Evolutionary conservation across 2,113 vertebrate genomes (phyloP).

Genomic region (Austrofundulus limnaeus): DNA sequence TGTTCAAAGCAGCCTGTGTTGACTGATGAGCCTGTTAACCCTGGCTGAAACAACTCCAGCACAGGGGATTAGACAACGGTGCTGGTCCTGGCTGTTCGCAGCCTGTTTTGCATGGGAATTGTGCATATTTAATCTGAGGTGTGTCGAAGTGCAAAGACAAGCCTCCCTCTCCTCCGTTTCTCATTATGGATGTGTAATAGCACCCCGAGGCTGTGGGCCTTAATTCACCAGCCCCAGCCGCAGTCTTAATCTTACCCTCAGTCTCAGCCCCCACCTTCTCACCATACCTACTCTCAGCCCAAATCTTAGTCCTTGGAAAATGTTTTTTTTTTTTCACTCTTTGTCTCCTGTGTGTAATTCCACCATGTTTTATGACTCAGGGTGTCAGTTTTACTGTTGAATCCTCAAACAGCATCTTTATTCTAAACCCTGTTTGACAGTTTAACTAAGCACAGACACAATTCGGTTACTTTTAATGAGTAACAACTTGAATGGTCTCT

Average conservation of each 20-base stretch:
- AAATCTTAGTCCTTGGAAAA: slow-evolving; percentile 54
- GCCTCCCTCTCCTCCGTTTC: slow-evolving; percentile 67
- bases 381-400: slow-evolving; percentile 12
- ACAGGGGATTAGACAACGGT: slow-evolving; percentile 71
- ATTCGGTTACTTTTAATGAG: neutral
- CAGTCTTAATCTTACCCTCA: slow-evolving; percentile 71
- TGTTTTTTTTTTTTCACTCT: slow-evolving; percentile 23
- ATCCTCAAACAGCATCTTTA: slow-evolving; percentile 7
- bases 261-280: slow-evolving; percentile 58
- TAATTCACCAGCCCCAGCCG: slow-evolving; percentile 69
- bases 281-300: slow-evolving; percentile 37
- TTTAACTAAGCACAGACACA: slow-evolving; percentile 2
- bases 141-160: slow-evolving; percentile 67
- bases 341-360: slow-evolving; percentile 30
- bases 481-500: neutral
- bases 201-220: slow-evolving; percentile 64
- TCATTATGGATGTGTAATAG: slow-evolving; percentile 76
- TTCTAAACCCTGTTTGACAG: neutral
- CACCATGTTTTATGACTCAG: slow-evolving; percentile 12
- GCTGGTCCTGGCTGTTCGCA: slow-evolving; percentile 56
- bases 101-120: slow-evolving; percentile 76
- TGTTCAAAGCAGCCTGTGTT: slow-evolving; percentile 72
- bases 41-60: slow-evolving; percentile 76
- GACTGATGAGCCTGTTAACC: slow-evolving; percentile 80
- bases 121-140: slow-evolving; percentile 81